Percentiles rank a stretch among this genome's conserved stretches.
These are phyloP conservation scores for Brachionus paranguensis DNA, from an alignment of 1,140 invertebrate genomes.

Conservation along the genomic window DNA sequence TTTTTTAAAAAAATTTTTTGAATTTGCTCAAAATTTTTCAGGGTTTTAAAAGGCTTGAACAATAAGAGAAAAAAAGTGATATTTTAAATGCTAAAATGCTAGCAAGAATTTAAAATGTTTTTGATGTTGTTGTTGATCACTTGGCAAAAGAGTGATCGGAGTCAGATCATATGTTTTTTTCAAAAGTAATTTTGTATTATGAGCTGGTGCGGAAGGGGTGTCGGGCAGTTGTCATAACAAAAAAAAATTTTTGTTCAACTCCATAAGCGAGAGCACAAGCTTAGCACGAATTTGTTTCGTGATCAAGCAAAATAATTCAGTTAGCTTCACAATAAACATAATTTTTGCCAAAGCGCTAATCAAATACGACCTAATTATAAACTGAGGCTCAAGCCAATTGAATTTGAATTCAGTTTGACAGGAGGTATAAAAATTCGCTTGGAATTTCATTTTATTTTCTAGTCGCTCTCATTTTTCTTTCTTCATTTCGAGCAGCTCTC, in stretches of 20 bases:
- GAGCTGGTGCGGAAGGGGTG: not conserved
- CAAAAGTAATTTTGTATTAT: not conserved
- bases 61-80: not conserved
- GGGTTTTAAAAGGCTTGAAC: not conserved
- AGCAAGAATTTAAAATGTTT: not conserved
- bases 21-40: not conserved
- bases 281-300: not conserved
- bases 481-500: not conserved
- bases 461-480: not conserved
- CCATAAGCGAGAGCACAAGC: not conserved
- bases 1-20: not conserved
- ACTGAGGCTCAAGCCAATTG: not conserved
- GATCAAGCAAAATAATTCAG: slow-evolving; percentile 16
- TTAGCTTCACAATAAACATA: slow-evolving; percentile 12
- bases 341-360: slow-evolving; percentile 27
- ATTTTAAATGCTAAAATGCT: not conserved
- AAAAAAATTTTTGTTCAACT: not conserved
- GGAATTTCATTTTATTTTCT: not conserved
- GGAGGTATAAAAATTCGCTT: slow-evolving; percentile 20
- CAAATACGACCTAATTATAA: slow-evolving; percentile 37
- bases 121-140: not conserved
- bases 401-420: slow-evolving; percentile 8
- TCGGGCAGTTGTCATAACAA: slow-evolving; percentile 11
- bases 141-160: not conserved
- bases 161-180: not conserved